Evolutionary conservation across 2,888 invertebrate species (phyloP).

Genomic region (Drepanosiphum platanoidis): DNA sequence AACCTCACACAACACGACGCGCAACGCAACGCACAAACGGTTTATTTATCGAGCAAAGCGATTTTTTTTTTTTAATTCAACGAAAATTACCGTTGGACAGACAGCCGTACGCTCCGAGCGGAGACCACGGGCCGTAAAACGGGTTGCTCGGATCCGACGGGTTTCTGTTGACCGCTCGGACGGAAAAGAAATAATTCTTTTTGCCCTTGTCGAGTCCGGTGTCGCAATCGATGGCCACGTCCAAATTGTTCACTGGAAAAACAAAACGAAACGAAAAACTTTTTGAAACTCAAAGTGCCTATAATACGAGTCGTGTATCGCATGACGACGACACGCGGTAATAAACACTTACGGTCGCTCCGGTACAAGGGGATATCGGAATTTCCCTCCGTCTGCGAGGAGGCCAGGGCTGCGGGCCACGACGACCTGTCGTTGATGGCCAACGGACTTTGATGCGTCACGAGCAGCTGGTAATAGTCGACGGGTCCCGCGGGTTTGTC

Average conservation of each 20-base stretch:
- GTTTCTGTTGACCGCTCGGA: conserved; percentile 68
- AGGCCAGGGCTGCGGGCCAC: neutral
- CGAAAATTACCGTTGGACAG: conserved; percentile 37
- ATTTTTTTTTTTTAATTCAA: neutral
- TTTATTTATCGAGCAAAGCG: too few species aligned
- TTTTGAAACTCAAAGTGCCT: too few species aligned
- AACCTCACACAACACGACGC: too few species aligned
- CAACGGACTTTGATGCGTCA: conserved; percentile 62
- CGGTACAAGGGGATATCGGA: neutral
- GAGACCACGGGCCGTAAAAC: conserved; percentile 68
- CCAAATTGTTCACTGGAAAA: conserved; percentile 63
- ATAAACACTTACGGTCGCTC: conserved; percentile 17
- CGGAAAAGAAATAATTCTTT: conserved; percentile 64
- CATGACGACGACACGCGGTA: too few species aligned
- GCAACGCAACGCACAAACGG: too few species aligned
- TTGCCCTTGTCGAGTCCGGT: conserved; percentile 66
- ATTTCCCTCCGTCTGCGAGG: neutral
- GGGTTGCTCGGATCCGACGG: conserved; percentile 64
- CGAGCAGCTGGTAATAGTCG: conserved; percentile 71
- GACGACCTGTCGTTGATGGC: conserved; percentile 64
- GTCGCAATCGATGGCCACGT: conserved; percentile 67
- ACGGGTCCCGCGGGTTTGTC: conserved; percentile 70
- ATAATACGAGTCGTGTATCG: too few species aligned
- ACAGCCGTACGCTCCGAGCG: conserved; percentile 65
- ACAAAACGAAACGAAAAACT: too few species aligned